Percentiles rank a stretch among this genome's conserved stretches.
Conservation (phyloP, 2,888 invertebrate genomes). For the Chymomyza caudatula region DNA sequence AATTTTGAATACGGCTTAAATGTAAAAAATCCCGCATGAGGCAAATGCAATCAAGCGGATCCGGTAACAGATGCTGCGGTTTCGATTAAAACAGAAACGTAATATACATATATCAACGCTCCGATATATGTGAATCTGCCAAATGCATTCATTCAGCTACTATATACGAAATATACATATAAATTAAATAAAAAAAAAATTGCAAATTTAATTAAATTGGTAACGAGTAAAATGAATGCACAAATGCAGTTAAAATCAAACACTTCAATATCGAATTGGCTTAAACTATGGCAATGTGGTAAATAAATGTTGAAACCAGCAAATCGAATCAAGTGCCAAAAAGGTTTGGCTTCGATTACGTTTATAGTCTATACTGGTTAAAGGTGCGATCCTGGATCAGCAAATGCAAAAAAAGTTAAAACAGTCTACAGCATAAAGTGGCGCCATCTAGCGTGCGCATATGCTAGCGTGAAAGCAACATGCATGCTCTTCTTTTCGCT, state of each 20-base stretch:
- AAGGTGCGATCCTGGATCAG: no score
- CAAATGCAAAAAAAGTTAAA: no score
- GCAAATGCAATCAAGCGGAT: conserved; percentile 55
- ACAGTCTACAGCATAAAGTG: no score
- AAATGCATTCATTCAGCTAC: not conserved
- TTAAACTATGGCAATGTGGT: not conserved
- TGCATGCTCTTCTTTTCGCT: no score
- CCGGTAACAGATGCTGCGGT: conserved; percentile 61
- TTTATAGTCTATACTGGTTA: no score
- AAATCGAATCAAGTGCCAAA: no score
- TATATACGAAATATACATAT: conserved; percentile 30
- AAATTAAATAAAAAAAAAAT: conserved; percentile 58
- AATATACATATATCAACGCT: not conserved
- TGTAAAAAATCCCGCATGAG: not conserved
- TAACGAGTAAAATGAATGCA: conserved; percentile 41
- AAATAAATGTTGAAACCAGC: not conserved
- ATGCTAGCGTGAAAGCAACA: no score
- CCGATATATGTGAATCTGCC: not conserved
- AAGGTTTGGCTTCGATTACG: no score
- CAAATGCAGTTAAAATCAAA: not conserved
- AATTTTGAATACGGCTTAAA: conserved; percentile 26
- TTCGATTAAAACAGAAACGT: conserved; percentile 50
- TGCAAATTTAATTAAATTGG: conserved; percentile 67
- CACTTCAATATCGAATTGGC: not conserved
- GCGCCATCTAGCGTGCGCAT: no score